Conservation (phyloP, 2,113 vertebrate species). For the Actenoides lindsayi region DNA sequence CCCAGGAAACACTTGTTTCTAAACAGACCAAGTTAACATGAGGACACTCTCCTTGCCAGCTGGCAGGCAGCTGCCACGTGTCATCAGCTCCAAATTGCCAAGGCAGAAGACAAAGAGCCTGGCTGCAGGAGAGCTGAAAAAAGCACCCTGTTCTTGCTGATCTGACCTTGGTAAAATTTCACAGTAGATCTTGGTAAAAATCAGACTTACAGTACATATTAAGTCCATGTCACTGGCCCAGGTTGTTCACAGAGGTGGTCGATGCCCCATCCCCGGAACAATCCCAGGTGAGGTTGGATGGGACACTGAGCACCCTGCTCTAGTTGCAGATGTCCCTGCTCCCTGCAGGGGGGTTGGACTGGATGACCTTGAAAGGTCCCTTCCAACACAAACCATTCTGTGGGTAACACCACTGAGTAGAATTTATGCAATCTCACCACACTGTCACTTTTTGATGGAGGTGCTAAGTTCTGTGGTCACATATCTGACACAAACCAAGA, state of each 20-base stretch:
- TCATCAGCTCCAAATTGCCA: not conserved
- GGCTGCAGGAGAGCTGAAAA: not conserved
- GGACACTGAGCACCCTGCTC: not conserved
- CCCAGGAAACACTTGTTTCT: not conserved
- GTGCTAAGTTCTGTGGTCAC: not conserved
- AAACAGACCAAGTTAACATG: not conserved
- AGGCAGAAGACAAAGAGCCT: not conserved
- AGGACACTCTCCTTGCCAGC: not conserved
- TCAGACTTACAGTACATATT: not conserved
- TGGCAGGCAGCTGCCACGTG: not conserved
- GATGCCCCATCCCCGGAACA: not conserved
- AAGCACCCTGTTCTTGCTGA: not conserved
- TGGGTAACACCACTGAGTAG: not conserved
- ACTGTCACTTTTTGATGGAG: not conserved
- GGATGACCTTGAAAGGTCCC: not conserved
- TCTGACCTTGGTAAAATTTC: not conserved
- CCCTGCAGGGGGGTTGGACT: not conserved
- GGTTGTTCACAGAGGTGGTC: not conserved
- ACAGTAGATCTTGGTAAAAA: not conserved
- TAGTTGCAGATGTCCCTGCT: not conserved
- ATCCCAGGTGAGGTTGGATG: not conserved
- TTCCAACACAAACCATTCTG: not conserved
- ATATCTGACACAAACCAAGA: not conserved
- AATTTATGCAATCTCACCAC: not conserved
- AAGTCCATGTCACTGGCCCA: not conserved